phyloP scores from a whole-genome alignment of 1,140 invertebrate species.

The Caenorhabditis latens region DNA sequence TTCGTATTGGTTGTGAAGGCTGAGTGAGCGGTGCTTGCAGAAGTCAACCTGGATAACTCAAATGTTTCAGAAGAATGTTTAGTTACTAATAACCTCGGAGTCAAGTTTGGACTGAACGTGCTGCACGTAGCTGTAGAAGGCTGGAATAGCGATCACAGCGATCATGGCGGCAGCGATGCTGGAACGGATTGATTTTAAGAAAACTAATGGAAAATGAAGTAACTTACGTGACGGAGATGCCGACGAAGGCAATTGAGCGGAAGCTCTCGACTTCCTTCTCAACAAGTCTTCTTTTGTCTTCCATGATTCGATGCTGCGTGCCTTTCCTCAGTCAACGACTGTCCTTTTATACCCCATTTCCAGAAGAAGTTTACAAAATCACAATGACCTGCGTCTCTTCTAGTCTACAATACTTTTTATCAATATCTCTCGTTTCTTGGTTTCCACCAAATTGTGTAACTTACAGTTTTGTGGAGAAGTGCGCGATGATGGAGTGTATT shows the following conservation, averaged over 20 bases:
- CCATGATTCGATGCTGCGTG: constrained; percentile 35
- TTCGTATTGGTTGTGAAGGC: constrained; percentile 67
- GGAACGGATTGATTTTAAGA: neutral
- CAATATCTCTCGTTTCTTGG: neutral
- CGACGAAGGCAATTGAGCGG: constrained; percentile 68
- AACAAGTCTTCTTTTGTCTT: constrained; percentile 53
- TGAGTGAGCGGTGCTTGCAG: constrained; percentile 69
- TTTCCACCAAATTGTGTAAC: constrained; percentile 12
- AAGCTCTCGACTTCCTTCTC: constrained; percentile 67
- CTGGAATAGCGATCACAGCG: constrained; percentile 71
- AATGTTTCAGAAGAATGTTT: too few relatives aligned
- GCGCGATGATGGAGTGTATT: constrained; percentile 35
- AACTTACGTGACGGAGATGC: constrained; percentile 66
- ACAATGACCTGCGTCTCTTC: neutral
- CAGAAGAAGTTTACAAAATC: constrained; percentile 50
- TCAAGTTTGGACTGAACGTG: constrained; percentile 71
- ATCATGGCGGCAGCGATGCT: constrained; percentile 71
- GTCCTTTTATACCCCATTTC: constrained; percentile 45
- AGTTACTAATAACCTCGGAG: constrained; percentile 62
- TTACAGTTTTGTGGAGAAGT: constrained; percentile 39
- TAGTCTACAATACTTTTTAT: constrained; percentile 1
- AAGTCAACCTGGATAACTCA: constrained; percentile 67
- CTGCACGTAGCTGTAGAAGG: constrained; percentile 75
- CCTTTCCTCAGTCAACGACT: neutral
- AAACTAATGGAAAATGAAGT: neutral